phyloP scores from a whole-genome alignment of 53 echinoderm and acorn worm species.

The Pentamera pediparva region DNA sequence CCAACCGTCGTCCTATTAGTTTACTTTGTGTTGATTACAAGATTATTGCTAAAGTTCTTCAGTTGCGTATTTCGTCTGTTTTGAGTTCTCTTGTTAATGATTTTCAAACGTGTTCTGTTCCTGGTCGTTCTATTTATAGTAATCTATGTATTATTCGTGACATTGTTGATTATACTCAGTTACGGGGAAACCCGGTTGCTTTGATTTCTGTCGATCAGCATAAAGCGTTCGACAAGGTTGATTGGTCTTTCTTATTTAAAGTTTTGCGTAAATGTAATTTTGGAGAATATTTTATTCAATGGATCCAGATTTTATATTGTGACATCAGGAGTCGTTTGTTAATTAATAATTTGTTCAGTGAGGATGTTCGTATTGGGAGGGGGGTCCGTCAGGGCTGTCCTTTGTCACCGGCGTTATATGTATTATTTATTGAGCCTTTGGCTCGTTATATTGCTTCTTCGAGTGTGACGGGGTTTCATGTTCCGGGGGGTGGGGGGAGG shows the following conservation, averaged over 20 bases:
- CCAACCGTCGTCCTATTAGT: constrained; percentile 53
- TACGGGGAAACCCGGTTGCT: constrained; percentile 17
- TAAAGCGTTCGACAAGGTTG: constrained; percentile 28
- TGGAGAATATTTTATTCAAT: constrained; percentile 6
- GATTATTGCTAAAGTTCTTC: constrained; percentile 47
- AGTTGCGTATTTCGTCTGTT: constrained; percentile 17
- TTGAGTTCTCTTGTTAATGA: constrained; percentile 20
- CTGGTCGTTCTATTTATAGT: constrained; percentile 46
- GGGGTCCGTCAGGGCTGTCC: no score
- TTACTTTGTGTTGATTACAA: constrained; percentile 56
- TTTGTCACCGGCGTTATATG: constrained; percentile 28
- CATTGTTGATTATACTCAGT: constrained; percentile 31
- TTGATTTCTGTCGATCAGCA: constrained; percentile 42
- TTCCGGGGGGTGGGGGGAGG: constrained; percentile 27
- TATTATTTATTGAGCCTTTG: constrained; percentile 39
- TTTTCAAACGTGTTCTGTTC: constrained; percentile 50
- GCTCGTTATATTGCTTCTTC: constrained; percentile 22
- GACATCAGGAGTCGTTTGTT: constrained; percentile 30
- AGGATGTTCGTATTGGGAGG: no score
- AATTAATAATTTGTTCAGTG: no score
- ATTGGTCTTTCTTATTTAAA: constrained; percentile 33
- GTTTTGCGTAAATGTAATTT: constrained; percentile 12
- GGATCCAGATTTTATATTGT: constrained; percentile 32
- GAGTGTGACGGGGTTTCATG: not conserved
- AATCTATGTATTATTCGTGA: constrained; percentile 51